phyloP scores from a whole-genome alignment of 1,140 invertebrate species.

The Cyrtorhinus lividipennis region DNA sequence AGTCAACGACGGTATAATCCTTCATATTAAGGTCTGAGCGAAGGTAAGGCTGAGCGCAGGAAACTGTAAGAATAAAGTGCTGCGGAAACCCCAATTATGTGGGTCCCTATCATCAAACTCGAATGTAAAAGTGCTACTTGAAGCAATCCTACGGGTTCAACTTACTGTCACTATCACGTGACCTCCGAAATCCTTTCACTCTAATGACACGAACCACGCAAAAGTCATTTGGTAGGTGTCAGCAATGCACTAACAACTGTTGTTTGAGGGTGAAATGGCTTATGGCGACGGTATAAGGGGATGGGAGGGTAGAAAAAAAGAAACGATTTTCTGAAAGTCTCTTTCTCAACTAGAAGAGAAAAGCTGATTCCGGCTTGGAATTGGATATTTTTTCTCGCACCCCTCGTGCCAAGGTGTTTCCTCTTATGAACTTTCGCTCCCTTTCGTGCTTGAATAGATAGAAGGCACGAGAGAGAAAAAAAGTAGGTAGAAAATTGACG shows the following conservation, averaged over 20 bases:
- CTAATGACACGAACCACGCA: conserved; percentile 2
- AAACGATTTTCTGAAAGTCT: neutral
- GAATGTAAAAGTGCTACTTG: neutral
- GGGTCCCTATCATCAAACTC: too few relatives aligned
- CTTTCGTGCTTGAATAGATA: conserved; percentile 3
- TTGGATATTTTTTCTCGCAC: conserved; percentile 5
- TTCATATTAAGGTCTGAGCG: too few relatives aligned
- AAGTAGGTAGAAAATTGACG: neutral
- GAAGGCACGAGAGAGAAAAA: neutral
- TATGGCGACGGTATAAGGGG: too few relatives aligned
- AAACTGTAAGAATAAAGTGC: too few relatives aligned
- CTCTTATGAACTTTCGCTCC: neutral
- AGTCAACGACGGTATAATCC: too few relatives aligned
- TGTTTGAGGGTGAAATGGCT: too few relatives aligned
- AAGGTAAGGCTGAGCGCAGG: too few relatives aligned
- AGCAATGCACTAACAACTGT: conserved; percentile 4
- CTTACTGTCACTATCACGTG: neutral
- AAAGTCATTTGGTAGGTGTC: conserved; percentile 8
- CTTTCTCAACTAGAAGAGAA: neutral
- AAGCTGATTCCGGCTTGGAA: neutral
- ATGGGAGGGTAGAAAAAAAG: neutral
- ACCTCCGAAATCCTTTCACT: neutral
- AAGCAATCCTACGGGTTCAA: neutral
- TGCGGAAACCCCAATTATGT: too few relatives aligned
- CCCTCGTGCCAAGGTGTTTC: conserved; percentile 1